Conservation (phyloP, 2,888 invertebrate species). For the Ceraclea dissimilis region DNA sequence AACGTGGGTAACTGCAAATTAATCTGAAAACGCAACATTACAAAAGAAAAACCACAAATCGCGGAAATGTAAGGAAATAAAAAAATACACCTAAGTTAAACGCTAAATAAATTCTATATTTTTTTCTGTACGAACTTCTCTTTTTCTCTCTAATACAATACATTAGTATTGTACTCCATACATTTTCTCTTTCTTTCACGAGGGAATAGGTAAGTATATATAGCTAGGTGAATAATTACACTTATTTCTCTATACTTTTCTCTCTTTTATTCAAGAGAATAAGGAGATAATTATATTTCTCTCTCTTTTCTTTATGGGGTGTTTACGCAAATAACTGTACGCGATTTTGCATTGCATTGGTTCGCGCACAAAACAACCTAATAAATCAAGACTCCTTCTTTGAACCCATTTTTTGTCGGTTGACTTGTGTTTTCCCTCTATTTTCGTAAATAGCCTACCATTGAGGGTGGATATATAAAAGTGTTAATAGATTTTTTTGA, state of each 20-base stretch:
- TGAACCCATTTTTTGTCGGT: slow-evolving; percentile 20
- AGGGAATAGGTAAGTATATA: no score
- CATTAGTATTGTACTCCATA: neutral
- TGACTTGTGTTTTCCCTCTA: slow-evolving; percentile 13
- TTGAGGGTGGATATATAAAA: neutral
- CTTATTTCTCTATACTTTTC: neutral
- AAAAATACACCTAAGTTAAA: neutral
- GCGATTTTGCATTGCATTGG: slow-evolving; percentile 9
- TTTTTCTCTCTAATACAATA: neutral
- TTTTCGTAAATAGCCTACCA: slow-evolving; percentile 15
- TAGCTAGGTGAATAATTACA: no score
- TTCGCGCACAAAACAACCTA: slow-evolving; percentile 13
- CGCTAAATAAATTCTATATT: neutral
- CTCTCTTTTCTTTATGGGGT: neutral
- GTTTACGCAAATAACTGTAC: neutral
- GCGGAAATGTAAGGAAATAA: neutral
- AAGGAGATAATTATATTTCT: neutral
- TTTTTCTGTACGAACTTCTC: neutral
- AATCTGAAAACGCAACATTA: no score
- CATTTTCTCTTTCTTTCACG: neutral
- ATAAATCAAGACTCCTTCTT: slow-evolving; percentile 22
- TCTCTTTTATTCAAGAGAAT: neutral
- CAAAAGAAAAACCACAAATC: neutral
- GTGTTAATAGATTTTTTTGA: slow-evolving; percentile 1
- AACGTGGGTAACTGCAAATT: no score